Base-by-base conservation (phyloP, 2,888 invertebrate genomes). In the Temnothorax unifasciatus region DNA sequence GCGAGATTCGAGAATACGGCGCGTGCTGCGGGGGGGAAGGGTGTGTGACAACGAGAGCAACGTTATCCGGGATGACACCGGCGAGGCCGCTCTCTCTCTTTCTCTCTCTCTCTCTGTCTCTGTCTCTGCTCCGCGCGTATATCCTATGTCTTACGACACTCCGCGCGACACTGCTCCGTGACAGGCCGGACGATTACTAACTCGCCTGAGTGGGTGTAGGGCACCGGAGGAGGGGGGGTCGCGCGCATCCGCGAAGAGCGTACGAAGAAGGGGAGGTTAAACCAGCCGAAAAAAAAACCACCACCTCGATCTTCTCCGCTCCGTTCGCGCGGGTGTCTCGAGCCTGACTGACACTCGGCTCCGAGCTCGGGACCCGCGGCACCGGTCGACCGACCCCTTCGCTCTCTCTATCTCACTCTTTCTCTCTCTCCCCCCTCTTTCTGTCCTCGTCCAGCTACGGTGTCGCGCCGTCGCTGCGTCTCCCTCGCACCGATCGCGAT, bases 311-410 rank as follows among this genome's bases (percentile, higher is more conserved):
- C 25, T 6, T 79, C 59, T 69, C 57, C 59, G 79, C 85, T 90
- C 90, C 91, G 91, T 86, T 88, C 89, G 68, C 89, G 90, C 91
- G 91, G 93, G 93, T 93, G 93, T 93, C 92, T 93, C 92, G 92
- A 92, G 92, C 92, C 92, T 93, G 92, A 94, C 94, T 94, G 93
- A 93, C 92, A 89, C 90, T 91, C 88, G 85, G 88, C 88, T 74
- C 68, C 85, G 69, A 41, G 90, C 90, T 86, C 66, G 38, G 61
- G 29, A 66, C 57, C 57, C 44, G 18, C 41, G 38, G 59, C 52
- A 54, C 64, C 64, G 44, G 57, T 66, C 86, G 64, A 73, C 85
- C 87, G 87, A 73, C 50, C 64, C 50, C 83, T 61, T 66, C 61
- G 54, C 66, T 82, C 68, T 25, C n/a, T 15, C 68, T 66, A 54